A percentile compares a stretch with the other conserved stretches of the same genome.
Evolutionary conservation across 2,113 vertebrate species (phyloP).

Genomic region (Epinephelus cyanopodus): DNA sequence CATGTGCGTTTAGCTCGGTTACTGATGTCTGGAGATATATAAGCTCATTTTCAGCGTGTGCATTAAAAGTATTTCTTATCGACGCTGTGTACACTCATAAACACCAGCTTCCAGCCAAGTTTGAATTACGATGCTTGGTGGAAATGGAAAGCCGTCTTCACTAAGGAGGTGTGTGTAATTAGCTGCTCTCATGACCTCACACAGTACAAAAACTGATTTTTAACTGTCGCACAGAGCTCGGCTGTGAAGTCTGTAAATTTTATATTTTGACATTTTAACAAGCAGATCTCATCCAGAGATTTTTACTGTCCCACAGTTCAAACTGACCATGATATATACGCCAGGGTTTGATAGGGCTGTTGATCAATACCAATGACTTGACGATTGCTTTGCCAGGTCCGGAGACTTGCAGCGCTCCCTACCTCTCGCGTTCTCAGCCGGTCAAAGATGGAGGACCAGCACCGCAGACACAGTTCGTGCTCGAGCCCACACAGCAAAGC

Average conservation of each 20-base stretch:
- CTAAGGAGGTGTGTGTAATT: conserved; percentile 15
- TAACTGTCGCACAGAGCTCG: not conserved
- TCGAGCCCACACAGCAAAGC: not conserved
- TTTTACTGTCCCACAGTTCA: conserved; percentile 33
- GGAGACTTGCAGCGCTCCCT: not conserved
- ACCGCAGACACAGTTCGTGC: not conserved
- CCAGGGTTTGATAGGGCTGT: conserved; percentile 30
- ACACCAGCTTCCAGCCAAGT: conserved; percentile 2
- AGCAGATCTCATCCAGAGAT: conserved; percentile 20
- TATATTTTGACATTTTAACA: conserved; percentile 41
- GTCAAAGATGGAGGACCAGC: not conserved
- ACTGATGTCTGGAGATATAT: conserved; percentile 10
- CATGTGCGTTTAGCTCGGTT: conserved; percentile 10
- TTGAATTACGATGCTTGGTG: not conserved
- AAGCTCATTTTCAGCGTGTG: not conserved
- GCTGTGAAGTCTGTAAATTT: conserved; percentile 25
- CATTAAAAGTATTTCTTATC: conserved; percentile 5
- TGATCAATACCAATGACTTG: conserved; percentile 43
- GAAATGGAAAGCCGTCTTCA: not conserved
- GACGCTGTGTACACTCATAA: not conserved
- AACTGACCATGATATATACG: conserved; percentile 35
- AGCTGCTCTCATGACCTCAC: not conserved
- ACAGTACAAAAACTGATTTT: conserved; percentile 5
- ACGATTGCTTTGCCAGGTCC: conserved; percentile 17
- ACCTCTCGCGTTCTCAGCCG: not conserved